These are phyloP conservation scores for Halichoeres trimaculatus DNA, from an alignment of 2,113 vertebrate genomes.

Conservation along the genomic window DNA sequence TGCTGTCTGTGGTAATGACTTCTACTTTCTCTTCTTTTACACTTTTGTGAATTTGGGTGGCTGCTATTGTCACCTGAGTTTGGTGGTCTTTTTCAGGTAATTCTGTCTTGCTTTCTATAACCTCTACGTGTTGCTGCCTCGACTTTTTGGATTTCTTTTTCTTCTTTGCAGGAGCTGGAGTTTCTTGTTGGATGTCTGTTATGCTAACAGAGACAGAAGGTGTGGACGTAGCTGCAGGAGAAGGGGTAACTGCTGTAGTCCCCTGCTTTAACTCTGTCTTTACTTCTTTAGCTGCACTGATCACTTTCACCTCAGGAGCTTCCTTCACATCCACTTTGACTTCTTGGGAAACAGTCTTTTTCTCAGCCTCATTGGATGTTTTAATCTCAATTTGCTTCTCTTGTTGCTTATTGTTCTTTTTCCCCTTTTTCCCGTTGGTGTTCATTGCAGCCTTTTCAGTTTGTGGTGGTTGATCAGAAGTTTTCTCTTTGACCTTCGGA, in stretches of 20 bases:
- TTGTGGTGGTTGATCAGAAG: constrained; percentile 40
- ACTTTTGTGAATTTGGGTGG: constrained; percentile 60
- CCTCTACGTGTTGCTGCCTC: constrained; percentile 30
- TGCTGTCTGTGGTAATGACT: constrained; percentile 61
- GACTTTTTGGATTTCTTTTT: constrained; percentile 83
- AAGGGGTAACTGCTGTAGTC: constrained; percentile 43
- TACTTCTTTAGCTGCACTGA: constrained; percentile 45
- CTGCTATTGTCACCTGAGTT: constrained; percentile 57
- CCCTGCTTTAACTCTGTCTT: constrained; percentile 62
- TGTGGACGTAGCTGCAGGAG: constrained; percentile 31
- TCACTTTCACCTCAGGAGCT: constrained; percentile 51
- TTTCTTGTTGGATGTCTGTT: constrained; percentile 57
- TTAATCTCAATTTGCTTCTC: constrained; percentile 63
- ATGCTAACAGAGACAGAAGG: constrained; percentile 28
- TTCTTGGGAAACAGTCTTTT: constrained; percentile 41
- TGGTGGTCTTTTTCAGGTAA: constrained; percentile 43
- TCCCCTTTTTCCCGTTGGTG: constrained; percentile 77
- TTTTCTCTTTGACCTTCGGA: constrained; percentile 50
- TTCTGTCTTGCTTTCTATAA: constrained; percentile 44
- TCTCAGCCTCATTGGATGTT: constrained; percentile 45
- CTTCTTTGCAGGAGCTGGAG: constrained; percentile 69
- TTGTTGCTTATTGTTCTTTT: constrained; percentile 74
- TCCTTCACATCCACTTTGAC: constrained; percentile 44
- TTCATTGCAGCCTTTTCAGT: constrained; percentile 57
- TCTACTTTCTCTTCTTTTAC: constrained; percentile 57